Evolutionary conservation across 2,888 invertebrate genomes (phyloP), one percentile per base, ranked within the genome.

Genomic region (Sinodicranocentrus sp.): DNA sequence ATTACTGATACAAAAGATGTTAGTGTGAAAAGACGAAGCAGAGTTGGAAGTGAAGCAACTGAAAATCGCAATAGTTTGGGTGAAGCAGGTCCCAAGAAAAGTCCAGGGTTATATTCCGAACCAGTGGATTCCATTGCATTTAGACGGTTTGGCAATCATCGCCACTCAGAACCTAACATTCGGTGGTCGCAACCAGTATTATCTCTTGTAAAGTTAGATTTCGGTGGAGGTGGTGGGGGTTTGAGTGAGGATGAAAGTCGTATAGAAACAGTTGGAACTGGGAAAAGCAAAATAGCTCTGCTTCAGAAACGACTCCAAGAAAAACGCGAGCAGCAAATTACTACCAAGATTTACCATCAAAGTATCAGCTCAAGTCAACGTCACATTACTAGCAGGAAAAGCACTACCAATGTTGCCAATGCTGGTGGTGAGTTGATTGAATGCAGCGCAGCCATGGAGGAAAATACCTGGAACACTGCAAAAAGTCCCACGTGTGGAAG

Each of bases 51-150:
- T 2, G 73, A 48, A 6, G 75, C 54, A 59, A 28, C 70, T 43
- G 67, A 82, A 21, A 84, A 80, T 57, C 52, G 77, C 0, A 75
- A 78, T 52, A 84, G 77, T 48, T 33, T 61, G 21, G 65, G 8
- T 19, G 78, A 67, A 26, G 25, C 23, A 8, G 28, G 57, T 25
- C 67, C 80, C 43, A 85, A 85, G 63, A 87, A 84, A 17, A 82
- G 84, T 28, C 59, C 79, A 0, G 85, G 85, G 6, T 70, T 89
- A 19, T 89, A 89, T 61, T 88, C 89, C 8, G 89, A 89, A 72
- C 89, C 89, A n/a, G 86, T 88, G 15, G 89, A 89, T 84, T 86
- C 89, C 1, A 82, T 88, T 57, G 79, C 86, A 17, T 87, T 87
- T 61, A 70, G 85, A 52, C 59, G 87, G 63, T 85, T 86, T 75